Evolutionary conservation across 2,113 vertebrate species (phyloP).

Genomic region (Baryphthengus martii): DNA sequence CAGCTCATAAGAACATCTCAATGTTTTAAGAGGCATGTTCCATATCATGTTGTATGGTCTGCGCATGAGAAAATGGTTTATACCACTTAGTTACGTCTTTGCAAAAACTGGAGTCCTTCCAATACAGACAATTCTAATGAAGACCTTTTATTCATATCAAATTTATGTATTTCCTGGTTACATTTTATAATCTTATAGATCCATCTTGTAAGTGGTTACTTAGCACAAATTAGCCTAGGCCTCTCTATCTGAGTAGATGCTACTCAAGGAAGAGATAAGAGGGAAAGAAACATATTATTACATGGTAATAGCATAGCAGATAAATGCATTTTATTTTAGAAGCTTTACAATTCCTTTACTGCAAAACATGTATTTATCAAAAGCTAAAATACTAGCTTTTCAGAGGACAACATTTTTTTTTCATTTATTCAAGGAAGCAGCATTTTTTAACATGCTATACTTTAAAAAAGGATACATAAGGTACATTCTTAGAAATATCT

Average conservation of each 20-base stretch:
- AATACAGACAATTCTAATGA: neutral
- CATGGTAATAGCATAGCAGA: neutral
- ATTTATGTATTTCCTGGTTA: neutral
- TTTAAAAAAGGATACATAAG: neutral
- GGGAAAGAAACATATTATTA: neutral
- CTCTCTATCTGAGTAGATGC: neutral
- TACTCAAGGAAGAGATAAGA: neutral
- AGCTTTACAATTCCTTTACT: neutral
- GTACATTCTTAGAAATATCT: neutral
- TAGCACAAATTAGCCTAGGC: neutral
- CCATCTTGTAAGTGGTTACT: neutral
- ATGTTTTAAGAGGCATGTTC: neutral
- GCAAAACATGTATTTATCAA: neutral
- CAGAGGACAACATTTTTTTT: neutral
- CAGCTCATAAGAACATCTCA: neutral
- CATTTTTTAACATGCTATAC: neutral
- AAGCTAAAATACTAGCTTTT: neutral
- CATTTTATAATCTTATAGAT: neutral
- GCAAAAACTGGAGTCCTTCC: neutral
- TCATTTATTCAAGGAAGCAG: neutral
- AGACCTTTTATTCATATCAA: neutral
- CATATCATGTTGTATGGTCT: neutral
- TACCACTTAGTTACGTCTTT: neutral
- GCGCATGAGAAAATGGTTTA: neutral
- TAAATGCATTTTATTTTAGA: neutral